A percentile compares a stretch with the other conserved stretches of the same genome.
These are phyloP conservation scores for Podarcis muralis DNA, from an alignment of 2,113 vertebrate genomes.

Conservation along the genomic window DNA sequence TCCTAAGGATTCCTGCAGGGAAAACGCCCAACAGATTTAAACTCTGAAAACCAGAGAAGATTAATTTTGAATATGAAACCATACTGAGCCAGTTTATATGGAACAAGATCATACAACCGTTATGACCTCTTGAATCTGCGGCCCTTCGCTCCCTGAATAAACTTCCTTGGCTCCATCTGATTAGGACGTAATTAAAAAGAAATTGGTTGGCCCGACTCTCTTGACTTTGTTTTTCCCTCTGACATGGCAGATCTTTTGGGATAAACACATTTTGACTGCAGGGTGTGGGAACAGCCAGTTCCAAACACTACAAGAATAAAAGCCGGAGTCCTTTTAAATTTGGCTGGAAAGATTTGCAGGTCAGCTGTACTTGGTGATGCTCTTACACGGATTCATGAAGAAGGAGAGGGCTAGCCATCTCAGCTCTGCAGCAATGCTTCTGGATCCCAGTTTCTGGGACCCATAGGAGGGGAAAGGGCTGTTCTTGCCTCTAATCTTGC, in stretches of 20 bases:
- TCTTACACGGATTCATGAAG: too few species aligned
- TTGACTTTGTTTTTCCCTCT: too few species aligned
- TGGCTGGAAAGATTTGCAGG: too few species aligned
- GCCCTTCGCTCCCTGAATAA: neutral
- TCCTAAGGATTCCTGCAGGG: neutral
- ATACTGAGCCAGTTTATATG: slow-evolving; percentile 46
- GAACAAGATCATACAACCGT: rapidly evolving
- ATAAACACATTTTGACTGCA: neutral
- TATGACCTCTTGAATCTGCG: too few species aligned
- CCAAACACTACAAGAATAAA: neutral
- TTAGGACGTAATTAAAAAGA: neutral
- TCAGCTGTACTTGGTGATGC: too few species aligned
- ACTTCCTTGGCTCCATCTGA: neutral
- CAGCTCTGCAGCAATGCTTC: too few species aligned
- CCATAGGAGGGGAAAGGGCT: too few species aligned
- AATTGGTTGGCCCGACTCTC: neutral
- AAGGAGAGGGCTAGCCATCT: too few species aligned
- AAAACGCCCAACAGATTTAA: neutral
- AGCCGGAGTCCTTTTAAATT: too few species aligned
- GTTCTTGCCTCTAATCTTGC: too few species aligned
- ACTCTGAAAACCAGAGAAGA: neutral
- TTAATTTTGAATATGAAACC: neutral
- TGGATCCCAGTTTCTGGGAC: too few species aligned
- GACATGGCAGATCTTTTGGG: neutral
- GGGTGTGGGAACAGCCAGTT: neutral